Conservation (phyloP, 2,113 vertebrate genomes). For the Eptatretus burgeri region DNA sequence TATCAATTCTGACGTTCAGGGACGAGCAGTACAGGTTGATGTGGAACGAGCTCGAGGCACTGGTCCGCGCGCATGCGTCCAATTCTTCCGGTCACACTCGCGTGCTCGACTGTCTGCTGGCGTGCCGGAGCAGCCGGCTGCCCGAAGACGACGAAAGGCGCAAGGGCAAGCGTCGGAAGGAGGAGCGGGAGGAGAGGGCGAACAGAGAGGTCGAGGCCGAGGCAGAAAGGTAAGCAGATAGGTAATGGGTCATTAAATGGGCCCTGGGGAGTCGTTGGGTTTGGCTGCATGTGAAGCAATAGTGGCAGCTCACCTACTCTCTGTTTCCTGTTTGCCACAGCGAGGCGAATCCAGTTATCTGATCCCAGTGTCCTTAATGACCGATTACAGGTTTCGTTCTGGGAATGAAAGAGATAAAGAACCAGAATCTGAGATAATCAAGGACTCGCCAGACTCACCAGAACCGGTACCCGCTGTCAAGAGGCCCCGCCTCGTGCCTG, state of each 20-base stretch:
- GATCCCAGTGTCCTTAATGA: too few species aligned
- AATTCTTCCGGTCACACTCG: slow-evolving; percentile 63
- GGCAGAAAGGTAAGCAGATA: background rate
- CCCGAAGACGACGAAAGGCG: slow-evolving; percentile 91
- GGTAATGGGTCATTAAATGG: too few species aligned
- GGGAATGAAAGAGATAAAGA: slow-evolving; percentile 41
- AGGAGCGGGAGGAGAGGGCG: slow-evolving; percentile 65
- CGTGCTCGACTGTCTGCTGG: slow-evolving; percentile 60
- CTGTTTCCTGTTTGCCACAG: too few species aligned
- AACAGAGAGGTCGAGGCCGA: slow-evolving; percentile 19
- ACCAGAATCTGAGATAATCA: slow-evolving; percentile 57
- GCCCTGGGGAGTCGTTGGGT: too few species aligned
- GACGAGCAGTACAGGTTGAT: slow-evolving; percentile 96
- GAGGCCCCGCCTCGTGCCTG: slow-evolving; percentile 45
- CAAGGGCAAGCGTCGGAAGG: slow-evolving; percentile 49
- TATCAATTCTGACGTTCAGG: slow-evolving; percentile 15
- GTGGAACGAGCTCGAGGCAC: slow-evolving; percentile 97
- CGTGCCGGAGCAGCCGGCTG: slow-evolving; percentile 73
- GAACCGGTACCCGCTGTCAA: slow-evolving; percentile 54
- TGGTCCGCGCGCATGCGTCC: slow-evolving; percentile 54
- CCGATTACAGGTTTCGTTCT: background rate
- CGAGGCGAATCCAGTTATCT: too few species aligned
- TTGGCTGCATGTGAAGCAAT: too few species aligned
- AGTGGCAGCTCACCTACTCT: too few species aligned
- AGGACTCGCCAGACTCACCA: slow-evolving; percentile 88